Evolutionary conservation across 2,888 invertebrate genomes (phyloP).

Genomic region (Sphinx pinastri): DNA sequence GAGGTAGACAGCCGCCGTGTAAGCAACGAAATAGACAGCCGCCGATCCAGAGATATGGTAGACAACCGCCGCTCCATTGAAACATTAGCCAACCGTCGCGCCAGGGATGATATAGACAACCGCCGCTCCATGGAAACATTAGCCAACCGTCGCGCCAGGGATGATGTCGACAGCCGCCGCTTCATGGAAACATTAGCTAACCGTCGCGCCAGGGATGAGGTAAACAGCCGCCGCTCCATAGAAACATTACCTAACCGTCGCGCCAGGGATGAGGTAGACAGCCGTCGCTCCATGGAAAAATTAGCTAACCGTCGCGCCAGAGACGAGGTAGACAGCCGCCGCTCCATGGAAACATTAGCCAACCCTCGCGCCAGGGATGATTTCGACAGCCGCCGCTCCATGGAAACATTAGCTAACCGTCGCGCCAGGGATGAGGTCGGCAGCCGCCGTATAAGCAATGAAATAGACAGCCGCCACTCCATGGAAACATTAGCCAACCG

Average conservation of each 20-base stretch:
- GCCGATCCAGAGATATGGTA: background rate
- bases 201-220: background rate
- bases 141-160: background rate
- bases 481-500: background rate
- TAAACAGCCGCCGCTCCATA: background rate
- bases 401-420: constrained; percentile 41
- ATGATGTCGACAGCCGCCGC: constrained; percentile 40
- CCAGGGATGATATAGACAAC: background rate
- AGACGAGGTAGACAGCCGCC: background rate
- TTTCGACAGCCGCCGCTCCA: constrained; percentile 40
- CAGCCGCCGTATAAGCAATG: background rate
- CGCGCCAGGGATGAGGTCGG: background rate
- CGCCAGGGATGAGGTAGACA: background rate
- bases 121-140: background rate
- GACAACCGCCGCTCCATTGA: background rate
- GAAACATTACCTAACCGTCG: background rate
- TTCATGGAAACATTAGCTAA: background rate
- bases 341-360: constrained; percentile 2
- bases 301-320: background rate
- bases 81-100: background rate
- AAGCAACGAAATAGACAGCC: background rate
- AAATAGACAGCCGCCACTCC: background rate
- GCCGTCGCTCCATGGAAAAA: constrained; percentile 1
- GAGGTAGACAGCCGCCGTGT: background rate
- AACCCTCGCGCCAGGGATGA: background rate